These are phyloP conservation scores for Rhynchomys soricoides DNA, from an alignment of 2,113 vertebrate genomes.

Conservation along the genomic window DNA sequence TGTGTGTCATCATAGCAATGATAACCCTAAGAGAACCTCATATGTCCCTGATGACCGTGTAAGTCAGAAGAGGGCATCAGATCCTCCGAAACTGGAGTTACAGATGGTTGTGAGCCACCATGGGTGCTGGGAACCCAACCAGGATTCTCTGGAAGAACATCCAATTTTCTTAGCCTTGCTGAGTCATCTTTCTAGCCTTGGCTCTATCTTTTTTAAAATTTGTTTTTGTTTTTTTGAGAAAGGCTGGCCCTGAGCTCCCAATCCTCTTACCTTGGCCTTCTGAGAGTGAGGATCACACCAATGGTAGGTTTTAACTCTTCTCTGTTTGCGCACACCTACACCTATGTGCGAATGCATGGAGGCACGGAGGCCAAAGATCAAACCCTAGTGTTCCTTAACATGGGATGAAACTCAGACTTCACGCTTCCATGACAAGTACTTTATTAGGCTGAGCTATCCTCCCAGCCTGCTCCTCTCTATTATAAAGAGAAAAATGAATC, in stretches of 20 bases:
- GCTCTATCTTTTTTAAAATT: background rate
- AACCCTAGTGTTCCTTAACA: background rate
- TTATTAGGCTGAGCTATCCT: background rate
- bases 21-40: background rate
- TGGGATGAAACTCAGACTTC: background rate
- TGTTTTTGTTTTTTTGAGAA: background rate
- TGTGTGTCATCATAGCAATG: background rate
- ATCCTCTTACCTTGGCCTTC: background rate
- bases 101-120: background rate
- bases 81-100: background rate
- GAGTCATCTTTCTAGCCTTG: background rate
- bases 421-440: background rate
- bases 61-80: background rate
- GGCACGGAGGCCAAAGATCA: background rate
- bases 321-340: background rate
- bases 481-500: slow-evolving; percentile 1
- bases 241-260: background rate
- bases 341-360: too few relatives aligned
- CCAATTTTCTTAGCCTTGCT: background rate
- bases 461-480: background rate
- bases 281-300: background rate
- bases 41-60: background rate
- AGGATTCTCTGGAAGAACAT: background rate
- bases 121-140: background rate
- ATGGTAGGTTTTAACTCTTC: background rate